Conservation (phyloP, 2,113 vertebrate species). For the Chaenocephalus aceratus region DNA sequence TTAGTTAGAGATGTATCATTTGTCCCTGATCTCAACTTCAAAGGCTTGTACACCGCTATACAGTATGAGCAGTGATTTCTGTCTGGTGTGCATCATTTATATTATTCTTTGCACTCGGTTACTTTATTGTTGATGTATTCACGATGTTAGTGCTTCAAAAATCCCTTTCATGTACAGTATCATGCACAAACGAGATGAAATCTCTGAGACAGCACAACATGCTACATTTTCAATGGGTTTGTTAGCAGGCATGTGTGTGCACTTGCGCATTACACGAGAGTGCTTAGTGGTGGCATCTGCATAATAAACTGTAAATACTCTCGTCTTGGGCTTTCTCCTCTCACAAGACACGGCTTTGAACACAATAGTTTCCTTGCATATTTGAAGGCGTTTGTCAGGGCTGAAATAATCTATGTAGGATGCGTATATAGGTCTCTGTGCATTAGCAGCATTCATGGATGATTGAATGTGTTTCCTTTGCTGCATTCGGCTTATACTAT, state of each 20-base stretch:
- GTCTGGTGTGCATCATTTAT: slow-evolving; percentile 30
- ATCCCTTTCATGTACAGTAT: slow-evolving; percentile 28
- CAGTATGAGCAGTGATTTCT: neutral
- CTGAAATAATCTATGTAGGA: slow-evolving; percentile 16
- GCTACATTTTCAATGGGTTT: slow-evolving; percentile 22
- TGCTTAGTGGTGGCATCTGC: slow-evolving; percentile 8
- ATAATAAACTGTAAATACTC: slow-evolving; percentile 37
- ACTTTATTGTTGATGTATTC: slow-evolving; percentile 16
- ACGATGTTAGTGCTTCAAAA: slow-evolving; percentile 21
- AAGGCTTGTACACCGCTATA: neutral
- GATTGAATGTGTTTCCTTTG: neutral
- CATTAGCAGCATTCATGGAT: slow-evolving; percentile 2
- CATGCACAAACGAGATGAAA: slow-evolving; percentile 3
- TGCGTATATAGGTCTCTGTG: neutral
- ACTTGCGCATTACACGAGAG: slow-evolving; percentile 26
- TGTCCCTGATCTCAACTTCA: slow-evolving; percentile 20
- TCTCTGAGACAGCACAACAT: neutral
- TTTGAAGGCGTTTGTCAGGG: slow-evolving; percentile 16
- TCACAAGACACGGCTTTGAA: slow-evolving; percentile 26
- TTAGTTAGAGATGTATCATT: neutral
- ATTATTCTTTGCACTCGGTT: slow-evolving; percentile 5
- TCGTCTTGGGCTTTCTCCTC: neutral
- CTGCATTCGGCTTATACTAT: neutral
- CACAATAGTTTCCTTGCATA: slow-evolving; percentile 8
- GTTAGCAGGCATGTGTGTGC: neutral